A percentile compares a stretch with the other conserved stretches of the same genome.
Conservation (phyloP, 2,113 vertebrate species). For the Corydoras maculifer region DNA sequence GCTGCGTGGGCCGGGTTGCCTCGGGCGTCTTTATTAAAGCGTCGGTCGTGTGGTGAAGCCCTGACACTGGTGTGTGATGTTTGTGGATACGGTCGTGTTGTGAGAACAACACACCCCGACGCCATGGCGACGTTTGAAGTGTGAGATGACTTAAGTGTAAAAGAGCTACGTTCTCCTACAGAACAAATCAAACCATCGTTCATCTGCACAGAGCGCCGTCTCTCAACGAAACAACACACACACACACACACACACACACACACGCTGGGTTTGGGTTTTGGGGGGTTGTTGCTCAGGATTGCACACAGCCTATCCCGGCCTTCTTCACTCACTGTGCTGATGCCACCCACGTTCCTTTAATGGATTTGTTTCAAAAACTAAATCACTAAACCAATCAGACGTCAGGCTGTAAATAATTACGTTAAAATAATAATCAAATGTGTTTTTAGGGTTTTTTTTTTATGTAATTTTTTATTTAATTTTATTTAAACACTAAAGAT, state of each 20-base stretch:
- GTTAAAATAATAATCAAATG: too few relatives aligned
- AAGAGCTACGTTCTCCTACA: not conserved
- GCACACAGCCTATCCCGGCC: too few relatives aligned
- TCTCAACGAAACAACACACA: not conserved
- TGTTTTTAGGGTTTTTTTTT: too few relatives aligned
- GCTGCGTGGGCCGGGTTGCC: not conserved
- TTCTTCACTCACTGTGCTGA: too few relatives aligned
- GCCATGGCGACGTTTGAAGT: conserved; percentile 56
- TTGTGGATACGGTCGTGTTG: conserved; percentile 58
- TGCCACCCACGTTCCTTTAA: too few relatives aligned
- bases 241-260: not conserved
- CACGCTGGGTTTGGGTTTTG: not conserved
- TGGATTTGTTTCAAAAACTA: too few relatives aligned
- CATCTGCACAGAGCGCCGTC: not conserved
- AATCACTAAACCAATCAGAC: too few relatives aligned
- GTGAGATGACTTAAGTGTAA: conserved; percentile 50
- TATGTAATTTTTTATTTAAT: too few relatives aligned
- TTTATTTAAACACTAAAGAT: too few relatives aligned
- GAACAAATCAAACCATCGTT: not conserved
- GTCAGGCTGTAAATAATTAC: too few relatives aligned
- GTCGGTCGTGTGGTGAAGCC: conserved; percentile 38
- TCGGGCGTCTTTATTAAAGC: conserved; percentile 32
- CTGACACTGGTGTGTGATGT: conserved; percentile 54
- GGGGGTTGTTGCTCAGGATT: too few relatives aligned
- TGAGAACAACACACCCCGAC: conserved; percentile 55